Conservation (phyloP, 2,888 invertebrate genomes). For the Lacanobia wlatinum region DNA sequence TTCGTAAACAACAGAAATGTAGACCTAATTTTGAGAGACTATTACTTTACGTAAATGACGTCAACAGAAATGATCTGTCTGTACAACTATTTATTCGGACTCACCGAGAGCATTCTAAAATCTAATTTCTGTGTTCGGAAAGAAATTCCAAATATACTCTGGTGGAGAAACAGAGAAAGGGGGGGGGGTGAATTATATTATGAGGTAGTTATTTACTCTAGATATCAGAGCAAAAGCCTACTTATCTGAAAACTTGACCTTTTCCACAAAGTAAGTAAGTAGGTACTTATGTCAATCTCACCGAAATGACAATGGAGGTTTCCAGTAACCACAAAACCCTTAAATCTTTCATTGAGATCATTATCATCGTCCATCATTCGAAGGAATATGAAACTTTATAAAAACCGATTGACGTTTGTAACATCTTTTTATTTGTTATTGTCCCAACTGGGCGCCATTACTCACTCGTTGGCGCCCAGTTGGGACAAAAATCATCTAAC, state of each 20-base stretch:
- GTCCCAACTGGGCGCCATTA: constrained; percentile 1
- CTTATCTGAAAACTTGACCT: not conserved
- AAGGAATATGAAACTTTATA: too few species aligned
- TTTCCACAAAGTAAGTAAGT: not conserved
- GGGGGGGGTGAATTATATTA: too few species aligned
- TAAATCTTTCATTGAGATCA: not conserved
- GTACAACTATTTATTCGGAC: too few species aligned
- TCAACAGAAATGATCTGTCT: too few species aligned
- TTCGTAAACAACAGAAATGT: not conserved
- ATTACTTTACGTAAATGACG: too few species aligned
- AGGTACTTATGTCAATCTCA: not conserved
- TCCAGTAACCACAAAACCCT: not conserved
- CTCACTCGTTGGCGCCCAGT: constrained; percentile 28
- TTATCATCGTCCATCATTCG: too few species aligned
- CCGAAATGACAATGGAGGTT: not conserved
- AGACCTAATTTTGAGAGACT: too few species aligned
- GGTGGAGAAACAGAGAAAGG: too few species aligned
- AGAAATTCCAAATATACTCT: not conserved
- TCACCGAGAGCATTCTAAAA: not conserved
- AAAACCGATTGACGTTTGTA: too few species aligned
- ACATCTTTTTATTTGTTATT: not conserved
- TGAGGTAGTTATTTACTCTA: too few species aligned
- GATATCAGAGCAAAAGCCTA: not conserved
- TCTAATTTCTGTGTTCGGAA: not conserved
- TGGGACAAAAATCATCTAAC: not conserved